Conservation (phyloP, 2,797 vertebrate genomes). For the Bovichtus variegatus region DNA sequence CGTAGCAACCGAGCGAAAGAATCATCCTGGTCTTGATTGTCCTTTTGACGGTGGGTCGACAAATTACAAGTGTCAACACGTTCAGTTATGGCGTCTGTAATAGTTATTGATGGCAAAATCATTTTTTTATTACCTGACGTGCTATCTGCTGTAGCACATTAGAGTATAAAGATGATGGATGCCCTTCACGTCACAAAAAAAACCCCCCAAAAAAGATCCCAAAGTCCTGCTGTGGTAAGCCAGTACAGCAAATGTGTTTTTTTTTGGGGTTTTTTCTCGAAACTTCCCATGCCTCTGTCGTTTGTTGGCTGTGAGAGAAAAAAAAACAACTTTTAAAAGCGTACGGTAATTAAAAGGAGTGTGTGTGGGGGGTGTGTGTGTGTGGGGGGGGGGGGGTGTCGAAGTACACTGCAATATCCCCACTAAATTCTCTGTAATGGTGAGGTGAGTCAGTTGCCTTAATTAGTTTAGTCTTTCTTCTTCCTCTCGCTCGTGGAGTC, state of each 20-base stretch:
- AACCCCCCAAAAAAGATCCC: background rate
- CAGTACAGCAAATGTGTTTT: background rate
- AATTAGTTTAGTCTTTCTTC: constrained; percentile 76
- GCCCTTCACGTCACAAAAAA: background rate
- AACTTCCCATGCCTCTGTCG: constrained; percentile 27
- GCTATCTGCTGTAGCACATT: background rate
- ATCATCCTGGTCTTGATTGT: background rate
- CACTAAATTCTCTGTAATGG: constrained; percentile 66
- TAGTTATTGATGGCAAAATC: background rate
- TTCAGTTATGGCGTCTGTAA: background rate
- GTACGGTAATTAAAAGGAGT: constrained; percentile 62
- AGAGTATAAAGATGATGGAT: background rate
- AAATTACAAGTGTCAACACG: background rate
- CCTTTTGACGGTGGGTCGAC: background rate
- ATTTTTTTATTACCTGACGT: background rate
- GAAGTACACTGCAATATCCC: constrained; percentile 48
- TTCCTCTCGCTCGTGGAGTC: constrained; percentile 63
- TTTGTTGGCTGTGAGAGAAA: constrained; percentile 40
- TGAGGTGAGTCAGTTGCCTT: constrained; percentile 72
- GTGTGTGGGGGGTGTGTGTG: no score
- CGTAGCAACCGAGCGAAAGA: background rate
- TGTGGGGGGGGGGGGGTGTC: background rate
- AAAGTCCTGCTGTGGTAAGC: background rate
- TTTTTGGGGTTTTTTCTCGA: no score
- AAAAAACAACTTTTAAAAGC: constrained; percentile 42